Percentiles rank a stretch among this genome's conserved stretches.
Conservation (phyloP, 2,888 invertebrate species). For the Cryptocephalus moraei region DNA sequence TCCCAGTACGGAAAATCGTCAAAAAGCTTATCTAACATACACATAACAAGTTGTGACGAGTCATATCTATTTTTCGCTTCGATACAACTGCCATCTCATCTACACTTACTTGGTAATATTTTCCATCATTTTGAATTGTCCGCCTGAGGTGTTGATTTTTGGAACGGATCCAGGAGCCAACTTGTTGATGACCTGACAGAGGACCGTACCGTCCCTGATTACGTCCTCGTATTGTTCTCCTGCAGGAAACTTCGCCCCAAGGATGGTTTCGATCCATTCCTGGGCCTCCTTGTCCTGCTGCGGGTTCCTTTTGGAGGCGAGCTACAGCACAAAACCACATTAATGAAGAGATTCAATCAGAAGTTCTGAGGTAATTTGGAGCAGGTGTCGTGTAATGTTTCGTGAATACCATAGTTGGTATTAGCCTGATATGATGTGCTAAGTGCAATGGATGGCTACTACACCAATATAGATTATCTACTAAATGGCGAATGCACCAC, state of each 20-base stretch:
- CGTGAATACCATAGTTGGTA: too few species aligned
- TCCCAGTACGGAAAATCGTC: too few species aligned
- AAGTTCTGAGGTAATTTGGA: too few species aligned
- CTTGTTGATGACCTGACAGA: conserved; percentile 92
- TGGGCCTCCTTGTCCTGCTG: conserved; percentile 80
- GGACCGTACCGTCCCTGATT: conserved; percentile 82
- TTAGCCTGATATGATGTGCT: too few species aligned
- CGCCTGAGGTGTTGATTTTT: conserved; percentile 89
- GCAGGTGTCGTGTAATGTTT: too few species aligned
- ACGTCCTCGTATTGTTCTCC: conserved; percentile 78
- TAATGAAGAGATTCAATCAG: too few species aligned
- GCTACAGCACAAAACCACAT: conserved; percentile 40
- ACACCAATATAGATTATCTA: too few species aligned
- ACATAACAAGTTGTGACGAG: too few species aligned
- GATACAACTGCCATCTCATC: too few species aligned
- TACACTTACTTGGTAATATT: conserved; percentile 83
- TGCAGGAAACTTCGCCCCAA: conserved; percentile 81
- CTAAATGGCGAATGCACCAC: too few species aligned
- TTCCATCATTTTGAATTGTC: conserved; percentile 99
- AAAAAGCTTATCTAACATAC: too few species aligned
- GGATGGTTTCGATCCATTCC: conserved; percentile 81
- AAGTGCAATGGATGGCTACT: too few species aligned
- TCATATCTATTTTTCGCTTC: conserved; percentile 8
- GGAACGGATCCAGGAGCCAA: conserved; percentile 76
- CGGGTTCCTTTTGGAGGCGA: conserved; percentile 73